Percentiles rank a stretch among this genome's conserved stretches.
Conservation (phyloP, 92 coral and sea anemone genomes). For the Phenganax marumi region DNA sequence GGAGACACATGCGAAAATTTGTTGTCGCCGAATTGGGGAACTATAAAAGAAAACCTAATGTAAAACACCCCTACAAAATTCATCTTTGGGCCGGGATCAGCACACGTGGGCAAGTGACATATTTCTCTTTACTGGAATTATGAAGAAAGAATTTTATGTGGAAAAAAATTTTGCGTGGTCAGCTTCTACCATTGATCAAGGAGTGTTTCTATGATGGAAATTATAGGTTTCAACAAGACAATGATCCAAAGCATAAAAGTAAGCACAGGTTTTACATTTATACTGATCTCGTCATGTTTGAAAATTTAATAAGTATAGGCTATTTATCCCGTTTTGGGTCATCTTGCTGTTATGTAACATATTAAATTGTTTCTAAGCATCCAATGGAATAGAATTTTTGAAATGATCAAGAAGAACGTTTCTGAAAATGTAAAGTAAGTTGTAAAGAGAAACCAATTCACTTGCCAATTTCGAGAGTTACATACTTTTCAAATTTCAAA, state of each 20-base stretch:
- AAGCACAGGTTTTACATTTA: not conserved
- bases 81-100: conserved; percentile 37
- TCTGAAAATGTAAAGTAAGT: conserved; percentile 19
- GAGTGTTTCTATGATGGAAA: conserved; percentile 19
- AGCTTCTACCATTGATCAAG: conserved; percentile 26
- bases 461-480: conserved; percentile 45
- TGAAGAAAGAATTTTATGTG: conserved; percentile 38
- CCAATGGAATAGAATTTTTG: conserved; percentile 42
- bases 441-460: conserved; percentile 48
- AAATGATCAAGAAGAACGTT: conserved; percentile 36
- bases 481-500: conserved; percentile 29
- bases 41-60: conserved; percentile 22
- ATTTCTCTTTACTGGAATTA: conserved; percentile 21
- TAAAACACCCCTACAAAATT: conserved; percentile 43
- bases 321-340: not conserved
- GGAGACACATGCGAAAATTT: conserved; percentile 38
- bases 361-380: conserved; percentile 15
- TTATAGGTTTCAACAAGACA: conserved; percentile 22
- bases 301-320: not conserved
- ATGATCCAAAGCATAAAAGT: conserved; percentile 24
- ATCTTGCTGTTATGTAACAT: conserved; percentile 24
- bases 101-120: conserved; percentile 30
- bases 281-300: not conserved
- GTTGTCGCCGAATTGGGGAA: conserved; percentile 18
- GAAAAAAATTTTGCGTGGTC: conserved; percentile 28